Evolutionary conservation across 1,140 invertebrate species (phyloP).

Genomic region (Hirudo medicinalis): DNA sequence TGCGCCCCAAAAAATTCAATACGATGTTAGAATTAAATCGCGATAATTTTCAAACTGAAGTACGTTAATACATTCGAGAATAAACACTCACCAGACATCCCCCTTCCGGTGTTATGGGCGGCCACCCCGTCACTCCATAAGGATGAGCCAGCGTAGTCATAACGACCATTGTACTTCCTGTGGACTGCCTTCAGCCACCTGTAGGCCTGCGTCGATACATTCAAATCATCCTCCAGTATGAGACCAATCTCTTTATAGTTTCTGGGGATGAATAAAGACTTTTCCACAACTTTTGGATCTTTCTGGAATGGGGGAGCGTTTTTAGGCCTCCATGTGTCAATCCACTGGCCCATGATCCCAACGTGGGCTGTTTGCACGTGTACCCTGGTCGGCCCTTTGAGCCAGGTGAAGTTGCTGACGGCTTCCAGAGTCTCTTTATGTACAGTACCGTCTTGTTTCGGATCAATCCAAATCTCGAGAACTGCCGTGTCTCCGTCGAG

Average conservation of each 20-base stretch:
- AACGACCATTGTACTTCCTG: conserved; percentile 17
- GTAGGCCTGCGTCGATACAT: conserved; percentile 30
- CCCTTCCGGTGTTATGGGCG: not conserved
- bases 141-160: conserved; percentile 1
- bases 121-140: conserved; percentile 8
- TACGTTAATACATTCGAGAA: too few species aligned
- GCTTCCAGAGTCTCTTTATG: conserved; percentile 15
- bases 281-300: not conserved
- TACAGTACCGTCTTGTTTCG: conserved; percentile 5
- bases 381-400: conserved; percentile 7
- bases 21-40: too few species aligned
- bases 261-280: not conserved
- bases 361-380: conserved; percentile 6
- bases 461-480: conserved; percentile 23
- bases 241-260: conserved; percentile 30
- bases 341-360: conserved; percentile 15
- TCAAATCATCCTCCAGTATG: conserved; percentile 33
- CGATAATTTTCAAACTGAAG: too few species aligned
- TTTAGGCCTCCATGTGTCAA: conserved; percentile 10
- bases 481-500: conserved; percentile 16
- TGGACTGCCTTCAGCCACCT: conserved; percentile 30
- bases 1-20: too few species aligned
- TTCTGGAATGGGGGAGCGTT: not conserved
- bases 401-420: conserved; percentile 2
- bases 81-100: too few species aligned